Base-by-base conservation (phyloP, 2,113 vertebrate genomes). In the Apteryx owenii region DNA sequence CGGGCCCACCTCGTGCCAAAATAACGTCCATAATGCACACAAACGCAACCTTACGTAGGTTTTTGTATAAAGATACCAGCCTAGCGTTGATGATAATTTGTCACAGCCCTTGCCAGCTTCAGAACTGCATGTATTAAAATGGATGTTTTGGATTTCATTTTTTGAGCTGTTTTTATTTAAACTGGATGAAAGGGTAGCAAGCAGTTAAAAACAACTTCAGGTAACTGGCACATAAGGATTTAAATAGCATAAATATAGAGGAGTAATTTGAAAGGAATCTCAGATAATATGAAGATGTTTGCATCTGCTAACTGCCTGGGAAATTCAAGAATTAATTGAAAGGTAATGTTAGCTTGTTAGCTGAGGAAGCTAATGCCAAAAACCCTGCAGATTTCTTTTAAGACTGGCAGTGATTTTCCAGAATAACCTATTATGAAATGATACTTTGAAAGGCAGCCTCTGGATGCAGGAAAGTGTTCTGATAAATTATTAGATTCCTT, bases 271-370 rank as follows among this genome's bases (percentile, higher is more conserved):
- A 91, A 96, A 97, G 85, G 75, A 2, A 1, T 93, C 68, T 91
- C 85, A 95, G 76, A 76, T 88, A 60, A 94, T 91, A 56, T 69
- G 38, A 81, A 91, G 82, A 83, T 85, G 58, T 87, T 85, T 91
- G 28, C 75, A 46, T 85, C 81, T 80, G 71, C 70, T 93, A 92
- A 88, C 88, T 93, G 80, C 64, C 72, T 93, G 53, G 56, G 56
- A 89, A 90, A 95, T 97, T 93, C 90, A 70, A 65, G 81, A 93
- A 94, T 92, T 95, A 96, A 93, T 93, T 95, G 89, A 94, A 96
- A 93, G 85, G 60, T 85, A 90, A 94, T 48, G n/a, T 80, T 89
- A 78, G 65, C 85, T 96, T 61, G 2, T 97, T 96, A 95, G 50
- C 48, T 73, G 70, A 93, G 73, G 60, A 83, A 86, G 38, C 50